Conservation (phyloP, 2,113 vertebrate species). For the Tamias sibiricus region DNA sequence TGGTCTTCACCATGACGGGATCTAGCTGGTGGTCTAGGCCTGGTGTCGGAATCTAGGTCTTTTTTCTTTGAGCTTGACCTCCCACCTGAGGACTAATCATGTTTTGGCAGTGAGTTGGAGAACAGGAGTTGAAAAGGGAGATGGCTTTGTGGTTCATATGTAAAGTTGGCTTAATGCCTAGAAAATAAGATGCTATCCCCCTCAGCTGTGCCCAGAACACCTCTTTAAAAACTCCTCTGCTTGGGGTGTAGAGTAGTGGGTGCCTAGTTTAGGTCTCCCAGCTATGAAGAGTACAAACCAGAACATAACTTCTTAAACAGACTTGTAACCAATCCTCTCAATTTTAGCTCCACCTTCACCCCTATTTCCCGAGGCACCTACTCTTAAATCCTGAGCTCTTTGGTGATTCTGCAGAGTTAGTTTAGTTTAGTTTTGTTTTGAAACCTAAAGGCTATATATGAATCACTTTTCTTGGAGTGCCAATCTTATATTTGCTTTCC, state of each 20-base stretch:
- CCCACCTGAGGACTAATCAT: not conserved
- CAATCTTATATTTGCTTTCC: not conserved
- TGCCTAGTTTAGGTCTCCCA: not conserved
- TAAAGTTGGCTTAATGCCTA: not conserved
- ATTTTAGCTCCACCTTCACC: not conserved
- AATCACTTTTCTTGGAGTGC: slow-evolving; percentile 16
- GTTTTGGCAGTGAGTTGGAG: not conserved
- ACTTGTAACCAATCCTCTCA: not conserved
- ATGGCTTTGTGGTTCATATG: not conserved
- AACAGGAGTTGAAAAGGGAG: not conserved
- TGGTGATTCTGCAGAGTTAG: not conserved
- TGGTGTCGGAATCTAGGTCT: not conserved
- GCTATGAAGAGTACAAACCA: not conserved
- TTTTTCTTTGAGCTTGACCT: not conserved
- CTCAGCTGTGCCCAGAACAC: not conserved
- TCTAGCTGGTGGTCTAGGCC: not conserved
- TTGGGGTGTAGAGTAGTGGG: not conserved
- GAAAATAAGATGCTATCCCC: not conserved
- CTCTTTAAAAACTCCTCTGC: not conserved
- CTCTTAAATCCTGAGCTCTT: not conserved
- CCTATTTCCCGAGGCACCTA: not conserved
- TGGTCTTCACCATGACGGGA: not conserved
- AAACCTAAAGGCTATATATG: not conserved
- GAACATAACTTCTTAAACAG: not conserved
- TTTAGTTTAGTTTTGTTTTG: not conserved